A percentile compares a stretch with the other conserved stretches of the same genome.
These are phyloP conservation scores for Hemithea aestivaria DNA, from an alignment of 2,888 invertebrate species.

Conservation along the genomic window DNA sequence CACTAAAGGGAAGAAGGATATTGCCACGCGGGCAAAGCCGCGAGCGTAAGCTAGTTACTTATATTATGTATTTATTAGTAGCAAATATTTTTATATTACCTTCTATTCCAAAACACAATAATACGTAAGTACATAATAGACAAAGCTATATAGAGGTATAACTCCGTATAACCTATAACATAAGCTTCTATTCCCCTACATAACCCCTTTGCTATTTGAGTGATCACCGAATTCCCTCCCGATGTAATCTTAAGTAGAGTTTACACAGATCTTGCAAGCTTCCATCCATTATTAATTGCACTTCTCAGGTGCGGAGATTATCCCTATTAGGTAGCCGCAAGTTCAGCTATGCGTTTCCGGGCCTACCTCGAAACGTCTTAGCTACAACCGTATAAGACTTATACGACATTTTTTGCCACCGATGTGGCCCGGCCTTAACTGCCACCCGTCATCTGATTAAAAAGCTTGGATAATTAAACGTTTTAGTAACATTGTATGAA, in stretches of 20 bases:
- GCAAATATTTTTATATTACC: too few species aligned
- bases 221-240: conserved; percentile 42
- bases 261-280: conserved; percentile 47
- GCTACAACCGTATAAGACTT: conserved; percentile 18
- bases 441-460: too few species aligned
- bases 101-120: too few species aligned
- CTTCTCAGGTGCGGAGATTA: conserved; percentile 72
- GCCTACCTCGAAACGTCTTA: conserved; percentile 23
- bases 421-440: neutral
- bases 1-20: too few species aligned
- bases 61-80: too few species aligned
- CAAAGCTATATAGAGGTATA: too few species aligned
- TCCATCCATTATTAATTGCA: conserved; percentile 74
- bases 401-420: conserved; percentile 12
- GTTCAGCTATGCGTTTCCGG: conserved; percentile 50
- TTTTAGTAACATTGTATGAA: too few species aligned
- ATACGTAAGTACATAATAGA: too few species aligned
- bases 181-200: neutral
- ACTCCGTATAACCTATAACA: too few species aligned
- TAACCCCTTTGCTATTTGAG: conserved; percentile 18
- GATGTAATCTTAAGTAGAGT: conserved; percentile 48
- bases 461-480: too few species aligned
- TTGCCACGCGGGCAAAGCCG: too few species aligned
- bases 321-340: conserved; percentile 71
- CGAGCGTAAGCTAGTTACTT: too few species aligned